Base-by-base conservation (phyloP, 2,113 vertebrate species). In the Phodopus roborovskii region DNA sequence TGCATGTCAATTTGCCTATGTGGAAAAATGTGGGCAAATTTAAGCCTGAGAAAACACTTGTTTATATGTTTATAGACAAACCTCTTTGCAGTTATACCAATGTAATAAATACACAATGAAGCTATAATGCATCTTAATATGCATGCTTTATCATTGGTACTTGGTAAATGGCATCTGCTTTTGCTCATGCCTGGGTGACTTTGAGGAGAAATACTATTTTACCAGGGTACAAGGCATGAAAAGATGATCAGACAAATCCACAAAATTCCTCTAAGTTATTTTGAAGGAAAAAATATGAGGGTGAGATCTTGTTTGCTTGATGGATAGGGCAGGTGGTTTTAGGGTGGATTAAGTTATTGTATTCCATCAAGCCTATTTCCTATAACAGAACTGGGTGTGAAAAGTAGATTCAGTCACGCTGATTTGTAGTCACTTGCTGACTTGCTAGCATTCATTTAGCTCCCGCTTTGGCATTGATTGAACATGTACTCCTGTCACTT, bases 361-460 rank as follows among this genome's bases (percentile, higher is more conserved):
- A 56, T 96, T 95, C 95, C 86, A 93, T 96, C 95, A 83, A 77
- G 48, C 73, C 75, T 91, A 39, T 95, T 95, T 96, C 95, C 96
- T 82, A 1, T 70, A 94, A 58, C 91, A 85, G 88, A 94, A 86
- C 71, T 94, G 85, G 71, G 64, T 74, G 86, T 95, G 97, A 97
- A 83, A 79, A 92, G 97, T 96, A 95, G 92, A 89, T 92, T 73
- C n/a, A 62, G 92, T 92, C 82, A 84, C 77, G 73, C 90, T 97
- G 96, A 95, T 98, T 97, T 97, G 94, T 68, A 94, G 92, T 92
- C 96, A 75, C 77, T 94, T 82, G 90, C 90, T 90, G n/a, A 95
- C 94, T 78, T 91, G 56, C 77, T 82, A 8, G 62, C 78, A 15
- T 96, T 95, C 68, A 90, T 96, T 95, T 75, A 88, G 17, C 53